phyloP scores from a whole-genome alignment of 1,140 invertebrate genomes.

The Hyles euphorbiae region DNA sequence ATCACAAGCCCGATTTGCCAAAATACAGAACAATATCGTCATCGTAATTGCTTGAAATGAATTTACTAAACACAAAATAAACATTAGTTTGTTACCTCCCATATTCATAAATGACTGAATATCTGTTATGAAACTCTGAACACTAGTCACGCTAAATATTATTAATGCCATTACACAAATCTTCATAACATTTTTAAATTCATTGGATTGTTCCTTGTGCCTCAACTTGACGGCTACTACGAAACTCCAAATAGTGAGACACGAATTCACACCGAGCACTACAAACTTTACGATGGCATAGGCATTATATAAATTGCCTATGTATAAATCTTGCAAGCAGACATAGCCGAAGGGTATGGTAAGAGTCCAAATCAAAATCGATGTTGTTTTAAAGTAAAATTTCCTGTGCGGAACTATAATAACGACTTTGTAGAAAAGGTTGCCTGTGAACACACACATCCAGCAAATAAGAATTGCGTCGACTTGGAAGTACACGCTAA shows the following conservation, averaged over 20 bases:
- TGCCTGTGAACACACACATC: constrained; percentile 49
- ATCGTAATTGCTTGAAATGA: constrained; percentile 32
- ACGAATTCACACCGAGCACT: constrained; percentile 31
- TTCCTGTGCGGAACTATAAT: neutral
- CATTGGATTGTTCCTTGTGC: constrained; percentile 14
- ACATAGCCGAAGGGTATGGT: too few species aligned
- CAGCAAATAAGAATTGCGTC: constrained; percentile 33
- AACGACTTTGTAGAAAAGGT: constrained; percentile 45
- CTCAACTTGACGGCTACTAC: constrained; percentile 26
- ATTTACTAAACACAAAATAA: constrained; percentile 37
- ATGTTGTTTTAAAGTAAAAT: too few species aligned
- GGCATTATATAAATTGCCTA: constrained; percentile 12
- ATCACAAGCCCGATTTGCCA: neutral
- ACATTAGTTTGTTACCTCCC: constrained; percentile 11
- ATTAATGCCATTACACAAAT: constrained; percentile 33
- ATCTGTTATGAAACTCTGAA: constrained; percentile 42
- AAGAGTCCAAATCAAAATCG: too few species aligned
- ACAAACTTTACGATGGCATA: constrained; percentile 34
- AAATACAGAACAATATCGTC: constrained; percentile 10
- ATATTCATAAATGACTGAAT: constrained; percentile 28
- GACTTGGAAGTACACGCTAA: constrained; percentile 29
- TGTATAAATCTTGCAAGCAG: too few species aligned
- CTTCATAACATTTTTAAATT: constrained; percentile 30
- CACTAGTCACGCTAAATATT: constrained; percentile 36
- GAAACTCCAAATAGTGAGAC: constrained; percentile 36